Evolutionary conservation across 2,888 invertebrate genomes (phyloP).

Genomic region (Rhogogaster chlorosoma): DNA sequence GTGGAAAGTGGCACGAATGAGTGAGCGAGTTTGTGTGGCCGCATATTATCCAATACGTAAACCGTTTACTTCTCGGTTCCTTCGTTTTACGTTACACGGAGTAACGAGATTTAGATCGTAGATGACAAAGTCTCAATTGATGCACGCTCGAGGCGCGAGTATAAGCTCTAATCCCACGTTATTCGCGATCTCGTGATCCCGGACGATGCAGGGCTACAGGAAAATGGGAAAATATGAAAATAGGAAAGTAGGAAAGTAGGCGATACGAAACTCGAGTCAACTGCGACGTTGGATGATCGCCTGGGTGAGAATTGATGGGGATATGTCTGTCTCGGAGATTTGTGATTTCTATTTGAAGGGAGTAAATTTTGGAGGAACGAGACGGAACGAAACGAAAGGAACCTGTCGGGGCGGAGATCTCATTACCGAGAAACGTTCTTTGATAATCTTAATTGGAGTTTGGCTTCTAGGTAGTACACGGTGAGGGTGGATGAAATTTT

Average conservation of each 20-base stretch:
- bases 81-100: background rate
- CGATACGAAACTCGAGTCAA: background rate
- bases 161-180: background rate
- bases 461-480: background rate
- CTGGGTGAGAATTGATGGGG: background rate
- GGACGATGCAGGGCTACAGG: no score
- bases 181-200: background rate
- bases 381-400: background rate
- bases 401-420: background rate
- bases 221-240: background rate
- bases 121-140: background rate
- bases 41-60: constrained; percentile 46
- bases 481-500: background rate
- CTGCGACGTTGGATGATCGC: background rate
- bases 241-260: background rate
- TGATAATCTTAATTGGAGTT: constrained; percentile 13
- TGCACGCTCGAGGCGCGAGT: background rate
- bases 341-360: background rate
- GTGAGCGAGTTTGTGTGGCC: constrained; percentile 18
- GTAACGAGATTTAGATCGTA: constrained; percentile 38
- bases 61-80: constrained; percentile 39
- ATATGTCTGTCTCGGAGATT: background rate
- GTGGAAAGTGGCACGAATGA: constrained; percentile 4
- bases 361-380: background rate
- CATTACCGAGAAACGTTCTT: constrained; percentile 21